Percentiles rank a stretch among this genome's conserved stretches.
phyloP scores from a whole-genome alignment of 1,140 invertebrate genomes.

The Eriocheir sinensis region DNA sequence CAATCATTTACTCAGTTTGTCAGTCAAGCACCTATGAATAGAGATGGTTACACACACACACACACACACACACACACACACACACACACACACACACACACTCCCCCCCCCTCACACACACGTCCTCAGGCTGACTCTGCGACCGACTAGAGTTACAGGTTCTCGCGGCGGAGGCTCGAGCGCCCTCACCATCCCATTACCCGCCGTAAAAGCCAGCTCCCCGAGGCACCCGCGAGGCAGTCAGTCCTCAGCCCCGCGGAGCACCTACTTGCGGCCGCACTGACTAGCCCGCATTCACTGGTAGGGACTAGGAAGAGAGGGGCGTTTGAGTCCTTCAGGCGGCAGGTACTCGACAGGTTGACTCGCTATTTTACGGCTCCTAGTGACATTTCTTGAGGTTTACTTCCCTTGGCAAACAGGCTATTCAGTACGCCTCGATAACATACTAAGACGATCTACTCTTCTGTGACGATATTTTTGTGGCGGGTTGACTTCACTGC shows the following conservation, averaged over 20 bases:
- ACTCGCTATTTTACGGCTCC: neutral
- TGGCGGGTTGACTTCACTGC: too few relatives aligned
- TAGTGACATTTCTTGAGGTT: too few relatives aligned
- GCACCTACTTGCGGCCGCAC: neutral
- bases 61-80: slow-evolving; percentile 1
- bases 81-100: slow-evolving; percentile 45
- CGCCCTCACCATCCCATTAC: slow-evolving; percentile 11
- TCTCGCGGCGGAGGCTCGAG: neutral
- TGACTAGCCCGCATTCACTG: neutral
- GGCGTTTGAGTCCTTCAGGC: neutral
- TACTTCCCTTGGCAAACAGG: too few relatives aligned
- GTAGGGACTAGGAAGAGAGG: neutral
- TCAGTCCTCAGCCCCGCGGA: neutral
- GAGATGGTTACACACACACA: slow-evolving; percentile 15
- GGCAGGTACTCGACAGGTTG: neutral
- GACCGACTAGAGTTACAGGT: neutral
- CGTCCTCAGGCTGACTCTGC: neutral
- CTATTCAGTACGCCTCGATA: too few relatives aligned
- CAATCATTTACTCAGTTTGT: too few relatives aligned
- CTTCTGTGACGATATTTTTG: too few relatives aligned
- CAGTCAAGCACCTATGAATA: too few relatives aligned
- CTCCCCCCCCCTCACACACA: slow-evolving; percentile 25
- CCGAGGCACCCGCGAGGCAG: neutral
- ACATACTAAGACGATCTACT: too few relatives aligned
- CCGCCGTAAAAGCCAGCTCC: neutral